Base-by-base conservation (phyloP, 2,113 vertebrate genomes). In the Entomyzon cyanotis region DNA sequence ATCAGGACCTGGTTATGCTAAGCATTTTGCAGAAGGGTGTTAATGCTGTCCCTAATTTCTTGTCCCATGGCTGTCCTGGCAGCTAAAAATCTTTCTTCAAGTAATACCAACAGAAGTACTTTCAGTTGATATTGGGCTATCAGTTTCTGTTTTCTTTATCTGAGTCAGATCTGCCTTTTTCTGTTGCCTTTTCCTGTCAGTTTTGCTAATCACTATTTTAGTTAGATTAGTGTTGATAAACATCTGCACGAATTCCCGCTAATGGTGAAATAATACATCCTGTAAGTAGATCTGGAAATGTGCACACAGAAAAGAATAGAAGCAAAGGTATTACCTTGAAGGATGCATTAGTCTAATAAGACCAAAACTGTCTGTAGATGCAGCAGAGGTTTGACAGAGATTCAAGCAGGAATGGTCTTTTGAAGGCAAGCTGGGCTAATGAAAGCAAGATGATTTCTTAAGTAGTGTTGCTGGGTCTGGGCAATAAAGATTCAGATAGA, bases 101-200 rank as follows among this genome's bases (percentile, higher is more conserved):
- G 49, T 64, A 59, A 41, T 58, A 64, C 17, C 0, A 0, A 23
- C 22, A 60, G 68, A 87, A 87, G 11, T 68, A 9, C 87, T 82
- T 88, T 87, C 62, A 46, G 41, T 35, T 90, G 58, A 49, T 90
- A 35, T 37, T 79, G 68, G 71, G n/a, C 11, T 53, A 3, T 78
- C 49, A 37, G 11, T 68, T 49, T 19, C 41, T 20, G 12, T 69
- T 75, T 70, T 65, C 81, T 82, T 68, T 60, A 47, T 87, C 53
- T 68, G 60, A 65, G 52, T n/a, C 31, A 79, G 53, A 85, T 76
- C 65, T 82, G 35, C 52, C 22, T 92, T 53, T 59, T 91, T 64
- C 50, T 91, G 53, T 75, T 76, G 58, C n/a, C 44, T 85, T 96
- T 96, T 93, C 62, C 69, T 89, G 70, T 87, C 78, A 52, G 2